Evolutionary conservation across 2,888 invertebrate genomes (phyloP), one percentile per base, ranked within the genome.

Genomic region (Chrysina gloriosa): DNA sequence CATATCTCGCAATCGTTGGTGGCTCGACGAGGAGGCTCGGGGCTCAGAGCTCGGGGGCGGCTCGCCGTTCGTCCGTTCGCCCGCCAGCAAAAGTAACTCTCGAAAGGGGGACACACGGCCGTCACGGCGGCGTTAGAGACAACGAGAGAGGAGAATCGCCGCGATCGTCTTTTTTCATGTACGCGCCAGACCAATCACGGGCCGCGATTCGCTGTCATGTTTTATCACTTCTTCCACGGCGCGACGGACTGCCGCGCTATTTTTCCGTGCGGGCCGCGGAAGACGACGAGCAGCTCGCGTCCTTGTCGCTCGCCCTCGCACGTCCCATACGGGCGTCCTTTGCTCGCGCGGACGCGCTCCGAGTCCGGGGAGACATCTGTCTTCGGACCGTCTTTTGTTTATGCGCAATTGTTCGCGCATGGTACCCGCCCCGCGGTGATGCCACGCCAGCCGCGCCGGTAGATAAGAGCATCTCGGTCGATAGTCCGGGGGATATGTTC

Each of bases 181-280:
- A 78, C 78, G 74, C 71, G 63, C 54, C 61, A 73, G 79, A 80
- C 82, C 82, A 82, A 83, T 82, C 80, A 81, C 79, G 77, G 75
- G 72, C 76, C 79, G 74, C 77, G 74, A 77, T 81, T 80, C 78
- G 81, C 80, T 83, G 81, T 83, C 83, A 82, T 83, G 82, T 83
- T 82, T 82, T 83, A 81, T 83, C 83, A 83, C 81, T 82, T 80
- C 80, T 78, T 78, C 80, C 80, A 21, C 45, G 9, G 19, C 19
- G 6, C 19, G 75, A 79, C 79, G 79, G 79, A 80, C 81, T 80
- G 81, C 79, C 78, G 79, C 74, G 80, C 77, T 79, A 81, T 81
- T 81, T 81, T 81, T 31, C 31, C 19, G 45, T 45, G 21, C 21
- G 45, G n/a, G 21, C 45, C 21, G 19, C 45, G 45, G 39, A 39